These are phyloP conservation scores for Tenthredo mesomela DNA, from an alignment of 2,888 invertebrate genomes.

Conservation along the genomic window DNA sequence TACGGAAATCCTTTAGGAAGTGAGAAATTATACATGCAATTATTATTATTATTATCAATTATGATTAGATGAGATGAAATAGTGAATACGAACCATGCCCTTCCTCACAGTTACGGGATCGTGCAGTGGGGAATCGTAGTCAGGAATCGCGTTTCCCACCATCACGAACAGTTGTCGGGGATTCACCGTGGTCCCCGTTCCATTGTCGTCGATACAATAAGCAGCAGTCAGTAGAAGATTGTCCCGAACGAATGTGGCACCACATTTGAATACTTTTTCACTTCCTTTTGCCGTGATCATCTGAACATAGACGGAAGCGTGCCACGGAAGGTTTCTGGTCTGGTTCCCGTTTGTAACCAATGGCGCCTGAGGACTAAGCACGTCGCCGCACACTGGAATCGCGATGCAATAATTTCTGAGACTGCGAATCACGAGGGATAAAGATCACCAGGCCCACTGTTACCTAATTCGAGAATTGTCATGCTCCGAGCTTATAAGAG, in stretches of 20 bases:
- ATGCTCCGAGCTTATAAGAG: no score
- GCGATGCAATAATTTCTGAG: neutral
- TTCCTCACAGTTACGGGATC: conserved; percentile 64
- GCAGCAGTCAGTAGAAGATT: conserved; percentile 77
- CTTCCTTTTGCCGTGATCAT: neutral
- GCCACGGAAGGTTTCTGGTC: conserved; percentile 75
- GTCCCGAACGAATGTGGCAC: conserved; percentile 73
- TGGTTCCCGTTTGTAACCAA: conserved; percentile 69
- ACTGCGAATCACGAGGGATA: neutral
- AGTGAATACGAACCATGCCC: conserved; percentile 59
- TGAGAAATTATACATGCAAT: no score
- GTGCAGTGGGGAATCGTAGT: conserved; percentile 67
- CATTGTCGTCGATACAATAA: conserved; percentile 75
- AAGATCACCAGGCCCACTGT: no score
- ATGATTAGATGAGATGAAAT: neutral
- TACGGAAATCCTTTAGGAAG: neutral
- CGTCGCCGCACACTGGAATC: conserved; percentile 73
- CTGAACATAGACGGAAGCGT: conserved; percentile 71
- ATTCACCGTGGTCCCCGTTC: conserved; percentile 55
- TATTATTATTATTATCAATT: no score
- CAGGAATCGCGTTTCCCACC: conserved; percentile 73
- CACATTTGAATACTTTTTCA: conserved; percentile 72
- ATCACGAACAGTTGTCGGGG: conserved; percentile 65
- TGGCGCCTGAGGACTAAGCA: conserved; percentile 59
- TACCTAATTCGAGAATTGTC: no score